Conservation (phyloP, 2,797 vertebrate genomes). For the Coregonus suidteri region DNA sequence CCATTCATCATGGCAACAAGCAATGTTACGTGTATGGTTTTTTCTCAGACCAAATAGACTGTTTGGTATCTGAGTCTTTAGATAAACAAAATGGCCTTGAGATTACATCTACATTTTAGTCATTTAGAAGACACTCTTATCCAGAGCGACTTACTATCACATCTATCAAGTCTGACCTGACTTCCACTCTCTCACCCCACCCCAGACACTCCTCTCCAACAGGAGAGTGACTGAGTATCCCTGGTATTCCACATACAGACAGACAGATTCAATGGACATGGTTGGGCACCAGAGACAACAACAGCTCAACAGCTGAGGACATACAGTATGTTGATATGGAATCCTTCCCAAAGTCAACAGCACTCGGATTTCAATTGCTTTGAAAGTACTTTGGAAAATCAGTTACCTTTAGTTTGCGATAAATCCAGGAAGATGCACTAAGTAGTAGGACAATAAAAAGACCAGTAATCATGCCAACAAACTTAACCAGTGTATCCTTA, state of each 20-base stretch:
- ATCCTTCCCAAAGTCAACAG: slow-evolving; percentile 56
- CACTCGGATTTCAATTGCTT: slow-evolving; percentile 68
- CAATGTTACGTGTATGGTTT: too few relatives aligned
- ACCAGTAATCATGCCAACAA: not conserved
- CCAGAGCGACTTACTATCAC: too few relatives aligned
- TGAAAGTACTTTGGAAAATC: slow-evolving; percentile 33
- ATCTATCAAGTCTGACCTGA: too few relatives aligned
- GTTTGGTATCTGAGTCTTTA: too few relatives aligned
- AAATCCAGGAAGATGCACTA: not conserved
- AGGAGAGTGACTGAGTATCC: too few relatives aligned
- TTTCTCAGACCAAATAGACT: too few relatives aligned
- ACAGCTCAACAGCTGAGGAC: slow-evolving; percentile 76
- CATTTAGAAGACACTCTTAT: too few relatives aligned
- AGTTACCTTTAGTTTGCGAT: not conserved
- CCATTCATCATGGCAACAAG: not conserved
- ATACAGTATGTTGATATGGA: slow-evolving; percentile 48
- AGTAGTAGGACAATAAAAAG: not conserved
- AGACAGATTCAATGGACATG: not conserved
- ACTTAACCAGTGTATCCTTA: not conserved
- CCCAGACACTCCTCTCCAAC: too few relatives aligned
- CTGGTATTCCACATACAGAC: not conserved
- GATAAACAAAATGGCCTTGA: too few relatives aligned
- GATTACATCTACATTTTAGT: too few relatives aligned
- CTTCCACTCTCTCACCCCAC: too few relatives aligned
- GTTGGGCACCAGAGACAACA: slow-evolving; percentile 54